These are phyloP conservation scores for Boulengeromyrus knoepffleri DNA, from an alignment of 2,113 vertebrate genomes.

Conservation along the genomic window DNA sequence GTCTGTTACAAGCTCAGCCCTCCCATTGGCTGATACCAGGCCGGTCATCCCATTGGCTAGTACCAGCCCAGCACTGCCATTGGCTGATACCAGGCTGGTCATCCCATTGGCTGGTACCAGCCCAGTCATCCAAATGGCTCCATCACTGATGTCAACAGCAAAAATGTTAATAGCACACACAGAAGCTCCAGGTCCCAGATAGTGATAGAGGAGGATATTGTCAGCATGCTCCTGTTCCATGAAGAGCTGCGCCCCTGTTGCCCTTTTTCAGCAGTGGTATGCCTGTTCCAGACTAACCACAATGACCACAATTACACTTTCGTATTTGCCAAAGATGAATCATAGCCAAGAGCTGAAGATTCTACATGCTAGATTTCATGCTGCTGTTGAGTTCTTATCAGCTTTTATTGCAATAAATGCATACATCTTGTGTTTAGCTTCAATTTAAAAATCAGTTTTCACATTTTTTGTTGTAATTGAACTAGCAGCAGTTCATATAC, in stretches of 20 bases:
- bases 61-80: not conserved
- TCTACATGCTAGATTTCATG: not conserved
- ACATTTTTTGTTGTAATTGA: not conserved
- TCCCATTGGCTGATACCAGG: not conserved
- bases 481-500: not conserved
- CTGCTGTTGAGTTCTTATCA: not conserved
- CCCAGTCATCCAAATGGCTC: not conserved
- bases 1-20: not conserved
- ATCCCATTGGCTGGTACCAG: not conserved
- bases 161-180: not conserved
- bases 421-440: not conserved
- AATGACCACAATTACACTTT: not conserved
- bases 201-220: not conserved
- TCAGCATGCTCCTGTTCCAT: not conserved
- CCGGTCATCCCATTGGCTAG: not conserved
- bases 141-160: not conserved
- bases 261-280: not conserved
- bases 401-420: not conserved
- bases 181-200: not conserved
- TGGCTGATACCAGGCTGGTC: not conserved
- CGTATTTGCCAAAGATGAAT: not conserved
- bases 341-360: not conserved
- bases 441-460: not conserved
- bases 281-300: not conserved
- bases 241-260: not conserved